A percentile compares a stretch with the other conserved stretches of the same genome.
Evolutionary conservation across 2,888 invertebrate genomes (phyloP).

Genomic region (Eledona agricola): DNA sequence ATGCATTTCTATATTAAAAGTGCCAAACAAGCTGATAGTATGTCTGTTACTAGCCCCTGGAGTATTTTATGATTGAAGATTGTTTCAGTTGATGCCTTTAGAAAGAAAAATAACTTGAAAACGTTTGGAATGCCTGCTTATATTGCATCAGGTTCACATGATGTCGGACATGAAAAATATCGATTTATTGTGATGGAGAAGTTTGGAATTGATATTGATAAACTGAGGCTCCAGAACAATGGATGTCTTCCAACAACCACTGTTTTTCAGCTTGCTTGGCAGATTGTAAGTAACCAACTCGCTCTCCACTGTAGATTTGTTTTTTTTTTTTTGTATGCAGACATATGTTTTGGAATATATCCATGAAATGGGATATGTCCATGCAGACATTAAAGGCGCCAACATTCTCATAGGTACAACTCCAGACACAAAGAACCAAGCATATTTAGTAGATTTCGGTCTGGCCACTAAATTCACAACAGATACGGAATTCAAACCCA

Average conservation of each 20-base stretch:
- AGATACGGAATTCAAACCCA: conserved; percentile 80
- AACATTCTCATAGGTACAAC: conserved; percentile 85
- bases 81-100: conserved; percentile 74
- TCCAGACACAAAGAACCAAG: conserved; percentile 72
- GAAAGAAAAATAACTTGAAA: conserved; percentile 71
- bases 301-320: no score
- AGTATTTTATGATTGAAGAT: background rate
- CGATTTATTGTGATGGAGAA: conserved; percentile 91
- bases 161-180: conserved; percentile 78
- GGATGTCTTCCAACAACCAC: conserved; percentile 75
- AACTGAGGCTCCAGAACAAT: conserved; percentile 74
- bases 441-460: conserved; percentile 94
- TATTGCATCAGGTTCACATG: conserved; percentile 85
- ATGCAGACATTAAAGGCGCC: conserved; percentile 95
- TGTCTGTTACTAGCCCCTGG: conserved; percentile 51
- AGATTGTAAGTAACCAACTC: conserved; percentile 73
- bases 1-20: conserved; percentile 88
- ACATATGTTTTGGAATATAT: conserved; percentile 86
- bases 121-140: conserved; percentile 86
- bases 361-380: conserved; percentile 88
- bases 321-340: conserved; percentile 14
- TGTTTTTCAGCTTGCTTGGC: conserved; percentile 81
- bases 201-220: conserved; percentile 87
- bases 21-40: conserved; percentile 76
- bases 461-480: conserved; percentile 80